Conservation (phyloP, 1,140 invertebrate genomes). For the Drosophila pandora region DNA sequence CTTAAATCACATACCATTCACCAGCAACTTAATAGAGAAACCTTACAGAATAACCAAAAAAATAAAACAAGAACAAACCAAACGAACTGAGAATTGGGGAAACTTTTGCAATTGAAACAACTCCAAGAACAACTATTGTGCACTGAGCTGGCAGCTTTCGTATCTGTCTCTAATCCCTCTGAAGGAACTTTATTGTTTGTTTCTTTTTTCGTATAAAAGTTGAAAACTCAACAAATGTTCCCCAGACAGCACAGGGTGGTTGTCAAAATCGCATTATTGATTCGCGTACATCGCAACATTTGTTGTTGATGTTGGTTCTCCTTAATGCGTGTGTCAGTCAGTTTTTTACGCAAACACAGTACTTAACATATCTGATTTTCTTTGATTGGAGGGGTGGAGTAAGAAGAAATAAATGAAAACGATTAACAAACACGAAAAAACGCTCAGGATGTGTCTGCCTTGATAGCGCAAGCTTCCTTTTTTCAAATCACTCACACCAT, state of each 20-base stretch:
- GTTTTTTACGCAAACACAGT: slow-evolving; percentile 14
- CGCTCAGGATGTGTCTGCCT: slow-evolving; percentile 60
- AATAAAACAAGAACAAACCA: slow-evolving; percentile 13
- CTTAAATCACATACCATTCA: slow-evolving; percentile 2
- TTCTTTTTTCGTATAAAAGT: slow-evolving; percentile 1
- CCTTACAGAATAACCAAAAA: slow-evolving; percentile 3
- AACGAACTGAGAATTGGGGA: slow-evolving; percentile 23
- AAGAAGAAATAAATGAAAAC: slow-evolving; percentile 32
- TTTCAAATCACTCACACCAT: not conserved
- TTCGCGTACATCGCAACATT: slow-evolving; percentile 25
- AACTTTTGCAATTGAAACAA: slow-evolving; percentile 69
- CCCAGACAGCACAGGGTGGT: slow-evolving; percentile 6
- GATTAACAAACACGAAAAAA: slow-evolving; percentile 68
- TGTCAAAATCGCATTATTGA: slow-evolving; percentile 70
- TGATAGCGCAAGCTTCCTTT: not conserved
- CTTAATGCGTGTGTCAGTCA: slow-evolving; percentile 54
- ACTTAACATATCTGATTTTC: slow-evolving; percentile 42
- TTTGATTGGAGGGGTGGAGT: not conserved
- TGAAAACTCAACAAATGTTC: slow-evolving; percentile 26
- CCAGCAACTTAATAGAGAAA: slow-evolving; percentile 23
- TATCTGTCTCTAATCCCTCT: slow-evolving; percentile 6
- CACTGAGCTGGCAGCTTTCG: slow-evolving; percentile 50
- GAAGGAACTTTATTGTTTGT: slow-evolving; percentile 1
- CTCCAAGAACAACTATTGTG: slow-evolving; percentile 23
- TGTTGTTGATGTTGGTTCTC: slow-evolving; percentile 13